Evolutionary conservation across 2,113 vertebrate genomes (phyloP).

Genomic region (Nestor notabilis): DNA sequence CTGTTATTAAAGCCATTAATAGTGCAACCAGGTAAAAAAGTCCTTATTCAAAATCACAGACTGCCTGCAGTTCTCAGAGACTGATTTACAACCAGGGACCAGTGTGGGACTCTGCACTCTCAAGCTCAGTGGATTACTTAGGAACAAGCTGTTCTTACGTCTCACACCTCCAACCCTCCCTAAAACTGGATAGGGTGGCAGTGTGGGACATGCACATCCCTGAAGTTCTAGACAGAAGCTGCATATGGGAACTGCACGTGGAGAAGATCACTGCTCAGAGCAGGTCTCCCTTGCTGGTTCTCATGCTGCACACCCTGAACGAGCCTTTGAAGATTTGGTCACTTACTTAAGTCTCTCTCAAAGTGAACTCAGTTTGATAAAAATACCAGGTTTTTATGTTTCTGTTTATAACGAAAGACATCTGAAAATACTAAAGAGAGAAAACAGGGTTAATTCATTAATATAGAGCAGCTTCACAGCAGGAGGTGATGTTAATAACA

Average conservation of each 20-base stretch:
- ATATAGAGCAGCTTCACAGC: neutral
- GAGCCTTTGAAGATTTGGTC: neutral
- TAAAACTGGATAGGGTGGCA: neutral
- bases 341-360: neutral
- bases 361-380: neutral
- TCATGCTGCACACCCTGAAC: neutral
- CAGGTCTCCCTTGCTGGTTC: neutral
- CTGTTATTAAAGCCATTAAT: neutral
- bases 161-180: neutral
- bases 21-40: neutral
- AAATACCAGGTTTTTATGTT: neutral
- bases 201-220: neutral
- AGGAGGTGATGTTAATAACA: neutral
- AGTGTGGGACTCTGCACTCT: neutral
- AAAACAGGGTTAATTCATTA: neutral
- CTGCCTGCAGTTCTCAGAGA: neutral
- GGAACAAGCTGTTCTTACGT: neutral
- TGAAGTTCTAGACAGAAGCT: neutral
- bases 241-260: neutral
- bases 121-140: fast-evolving
- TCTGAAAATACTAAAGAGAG: neutral
- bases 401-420: fast-evolving
- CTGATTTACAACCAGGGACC: neutral
- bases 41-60: neutral
- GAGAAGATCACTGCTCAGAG: neutral